Evolutionary conservation across 2,113 vertebrate species (phyloP), one percentile per base, ranked within the genome.

Genomic region (Ifrita kowaldi): DNA sequence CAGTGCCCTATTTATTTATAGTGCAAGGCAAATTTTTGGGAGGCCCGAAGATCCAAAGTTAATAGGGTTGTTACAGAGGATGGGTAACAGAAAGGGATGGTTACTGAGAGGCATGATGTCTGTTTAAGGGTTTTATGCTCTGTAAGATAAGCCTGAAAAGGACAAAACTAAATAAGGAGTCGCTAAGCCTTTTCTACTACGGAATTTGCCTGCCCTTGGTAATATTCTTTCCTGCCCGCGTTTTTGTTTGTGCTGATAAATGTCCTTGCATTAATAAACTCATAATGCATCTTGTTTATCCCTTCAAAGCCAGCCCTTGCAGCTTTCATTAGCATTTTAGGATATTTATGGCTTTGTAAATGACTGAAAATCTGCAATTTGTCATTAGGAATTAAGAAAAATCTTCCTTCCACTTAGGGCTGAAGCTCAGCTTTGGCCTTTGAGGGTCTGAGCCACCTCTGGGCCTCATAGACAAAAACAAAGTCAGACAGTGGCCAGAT

Each of bases 401-500:
- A 70, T 85, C 69, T 89, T 92, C 56, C 49, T 92, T 62, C 62
- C 56, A 56, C 77, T 93, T 85, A 28, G 46, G 64, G 73, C 81
- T 70, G 83, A 91, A 88, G 47, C 37, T 91, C 47, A 90, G 82
- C 57, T 88, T 89, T 94, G 95, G 90, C 91, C 95, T 96, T 95
- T 63, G 79, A 97, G 96, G 52, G 81, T 71, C 77, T 88, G 85
- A 94, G 68, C 79, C 81, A 95, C 94, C 89, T 96, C 93, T 96
- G 96, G 80, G 91, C 75, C 67, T 93, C 52, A 41, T 23, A 93
- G 94, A 96, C 91, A 89, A 83, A 97, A 95, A 59, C 92, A 39
- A 90, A 97, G 55, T 93, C 83, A 96, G 96, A 94, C 96, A 95
- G 85, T 84, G 82, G 91, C 89, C 94, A 96, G 91, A 97, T 96